These are phyloP conservation scores for Turritopsis rubra DNA, from an alignment of 30 jellyfish, hydroid and myxozoan genomes.

Conservation along the genomic window DNA sequence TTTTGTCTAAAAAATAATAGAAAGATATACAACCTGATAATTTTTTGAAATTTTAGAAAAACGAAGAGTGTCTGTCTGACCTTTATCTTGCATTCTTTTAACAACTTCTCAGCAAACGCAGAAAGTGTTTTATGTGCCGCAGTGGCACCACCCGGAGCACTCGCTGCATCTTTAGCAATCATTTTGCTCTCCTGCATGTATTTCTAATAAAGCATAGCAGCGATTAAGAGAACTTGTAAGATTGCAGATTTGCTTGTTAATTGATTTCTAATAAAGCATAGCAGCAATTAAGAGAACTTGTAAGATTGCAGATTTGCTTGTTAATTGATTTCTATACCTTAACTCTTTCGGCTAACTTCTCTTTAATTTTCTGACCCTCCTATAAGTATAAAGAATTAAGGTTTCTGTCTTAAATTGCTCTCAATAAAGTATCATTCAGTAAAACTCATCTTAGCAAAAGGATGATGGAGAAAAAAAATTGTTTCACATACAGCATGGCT, in stretches of 20 bases:
- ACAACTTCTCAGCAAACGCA: constrained; percentile 88
- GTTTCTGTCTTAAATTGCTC: neutral
- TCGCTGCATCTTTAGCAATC: constrained; percentile 47
- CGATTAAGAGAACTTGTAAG: neutral
- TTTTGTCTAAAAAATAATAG: constrained; percentile 54
- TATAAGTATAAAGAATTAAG: constrained; percentile 3
- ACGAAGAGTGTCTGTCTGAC: no score
- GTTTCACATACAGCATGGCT: constrained; percentile 41
- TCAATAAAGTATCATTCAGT: neutral
- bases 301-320: neutral
- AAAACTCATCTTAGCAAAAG: neutral
- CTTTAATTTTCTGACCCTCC: constrained; percentile 89
- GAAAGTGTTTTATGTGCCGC: constrained; percentile 60
- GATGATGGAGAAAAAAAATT: no score
- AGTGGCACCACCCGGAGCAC: constrained; percentile 50
- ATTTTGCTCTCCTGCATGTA: constrained; percentile 89
- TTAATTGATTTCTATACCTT: constrained; percentile 31
- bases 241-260: neutral
- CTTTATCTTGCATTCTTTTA: constrained; percentile 95
- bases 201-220: constrained; percentile 30
- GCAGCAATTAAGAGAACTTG: neutral
- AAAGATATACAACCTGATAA: neutral
- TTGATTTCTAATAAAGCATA: neutral
- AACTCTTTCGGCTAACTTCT: constrained; percentile 85
- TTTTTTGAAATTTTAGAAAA: no score